Percentiles rank a stretch among this genome's conserved stretches.
phyloP scores from a whole-genome alignment of 2,888 invertebrate species.

The Amiota minor region DNA sequence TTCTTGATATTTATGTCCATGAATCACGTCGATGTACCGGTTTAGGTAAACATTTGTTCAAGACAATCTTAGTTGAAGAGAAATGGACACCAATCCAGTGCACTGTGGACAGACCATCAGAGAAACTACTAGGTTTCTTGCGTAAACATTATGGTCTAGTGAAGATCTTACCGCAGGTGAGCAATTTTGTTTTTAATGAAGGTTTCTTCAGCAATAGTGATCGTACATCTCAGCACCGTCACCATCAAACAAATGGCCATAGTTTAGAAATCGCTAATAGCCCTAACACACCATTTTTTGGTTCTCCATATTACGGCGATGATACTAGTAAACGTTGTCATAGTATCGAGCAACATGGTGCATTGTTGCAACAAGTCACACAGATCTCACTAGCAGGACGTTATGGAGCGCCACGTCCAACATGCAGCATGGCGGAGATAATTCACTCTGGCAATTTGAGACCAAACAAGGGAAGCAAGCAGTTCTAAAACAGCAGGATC shows the following conservation, averaged over 20 bases:
- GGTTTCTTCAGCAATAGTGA: slow-evolving; percentile 81
- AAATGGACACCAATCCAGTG: too few relatives aligned
- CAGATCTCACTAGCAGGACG: slow-evolving; percentile 75
- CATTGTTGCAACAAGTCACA: slow-evolving; percentile 66
- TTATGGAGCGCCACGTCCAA: slow-evolving; percentile 79
- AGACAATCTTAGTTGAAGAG: slow-evolving; percentile 87
- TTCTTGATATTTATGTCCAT: slow-evolving; percentile 95
- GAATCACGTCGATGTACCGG: slow-evolving; percentile 89
- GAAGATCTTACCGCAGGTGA: slow-evolving; percentile 84
- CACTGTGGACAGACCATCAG: too few relatives aligned
- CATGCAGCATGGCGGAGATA: slow-evolving; percentile 82
- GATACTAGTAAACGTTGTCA: slow-evolving; percentile 59
- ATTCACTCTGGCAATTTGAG: slow-evolving; percentile 77
- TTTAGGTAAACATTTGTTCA: slow-evolving; percentile 87
- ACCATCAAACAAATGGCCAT: too few relatives aligned
- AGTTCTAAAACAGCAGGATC: slow-evolving; percentile 76
- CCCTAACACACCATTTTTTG: slow-evolving; percentile 74
- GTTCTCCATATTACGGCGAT: slow-evolving; percentile 71
- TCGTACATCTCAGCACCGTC: too few relatives aligned
- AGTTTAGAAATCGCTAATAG: slow-evolving; percentile 70
- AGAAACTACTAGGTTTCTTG: too few relatives aligned
- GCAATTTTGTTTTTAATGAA: slow-evolving; percentile 90
- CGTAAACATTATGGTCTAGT: too few relatives aligned
- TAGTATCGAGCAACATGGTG: slow-evolving; percentile 36
- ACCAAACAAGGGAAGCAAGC: slow-evolving; percentile 74